Conservation (phyloP, 64 coral and sea anemone species). For the Platygyra sinensis region DNA sequence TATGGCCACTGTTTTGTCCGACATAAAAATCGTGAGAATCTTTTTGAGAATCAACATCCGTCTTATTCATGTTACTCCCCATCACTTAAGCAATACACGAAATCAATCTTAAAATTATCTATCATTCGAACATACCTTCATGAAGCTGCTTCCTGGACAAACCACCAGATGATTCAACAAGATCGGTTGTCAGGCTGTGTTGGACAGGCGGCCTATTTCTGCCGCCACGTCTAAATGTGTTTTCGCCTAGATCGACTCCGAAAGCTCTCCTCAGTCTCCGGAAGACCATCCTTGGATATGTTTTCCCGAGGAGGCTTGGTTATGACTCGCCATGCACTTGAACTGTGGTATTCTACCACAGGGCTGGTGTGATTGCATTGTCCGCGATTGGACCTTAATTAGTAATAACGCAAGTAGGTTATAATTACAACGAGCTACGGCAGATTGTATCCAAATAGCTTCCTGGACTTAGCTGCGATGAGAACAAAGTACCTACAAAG, state of each 20-base stretch:
- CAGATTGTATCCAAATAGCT: too few species aligned
- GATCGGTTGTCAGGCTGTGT: conserved; percentile 92
- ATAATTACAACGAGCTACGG: neutral
- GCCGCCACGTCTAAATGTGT: conserved; percentile 68
- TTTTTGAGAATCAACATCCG: too few species aligned
- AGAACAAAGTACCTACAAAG: too few species aligned
- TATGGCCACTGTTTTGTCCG: too few species aligned
- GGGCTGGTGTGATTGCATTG: conserved; percentile 76
- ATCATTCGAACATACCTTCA: conserved; percentile 70
- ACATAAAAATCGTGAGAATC: too few species aligned
- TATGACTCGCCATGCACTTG: conserved; percentile 78
- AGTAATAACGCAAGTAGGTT: neutral
- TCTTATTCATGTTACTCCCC: too few species aligned
- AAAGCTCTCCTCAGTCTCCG: neutral
- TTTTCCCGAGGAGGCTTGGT: conserved; percentile 36
- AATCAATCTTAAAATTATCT: neutral
- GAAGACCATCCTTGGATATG: neutral
- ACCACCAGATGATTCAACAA: conserved; percentile 97
- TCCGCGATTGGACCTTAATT: conserved; percentile 79
- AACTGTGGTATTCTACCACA: conserved; percentile 84
- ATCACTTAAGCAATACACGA: too few species aligned
- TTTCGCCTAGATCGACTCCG: conserved; percentile 22
- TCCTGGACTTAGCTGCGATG: too few species aligned
- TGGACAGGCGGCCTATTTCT: conserved; percentile 97
- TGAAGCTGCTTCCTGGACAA: conserved; percentile 99